Base-by-base conservation (phyloP, 2,888 invertebrate genomes). In the Melanotus villosus region DNA sequence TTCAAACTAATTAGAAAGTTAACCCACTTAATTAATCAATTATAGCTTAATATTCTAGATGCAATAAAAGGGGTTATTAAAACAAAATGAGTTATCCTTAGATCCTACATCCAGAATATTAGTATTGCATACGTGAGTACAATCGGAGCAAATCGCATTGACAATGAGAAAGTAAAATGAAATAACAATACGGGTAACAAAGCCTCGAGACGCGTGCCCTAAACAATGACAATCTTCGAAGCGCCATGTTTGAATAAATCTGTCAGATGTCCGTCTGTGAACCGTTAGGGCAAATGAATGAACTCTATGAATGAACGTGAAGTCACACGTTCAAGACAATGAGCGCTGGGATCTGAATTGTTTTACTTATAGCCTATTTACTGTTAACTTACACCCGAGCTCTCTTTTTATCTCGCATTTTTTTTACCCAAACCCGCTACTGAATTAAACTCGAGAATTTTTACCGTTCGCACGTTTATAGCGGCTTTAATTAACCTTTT, bases 221-320 rank as follows among this genome's bases (percentile, higher is more conserved):
- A 67, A 72, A 74, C 74, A 74, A 74, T 74, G 71, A 71, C 73
- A 65, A 68, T 69, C 70, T 70, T 67, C 67, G 62, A 47, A 65
- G 68, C 71, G 72, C 72, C 70, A 73, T 73, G 73, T 73, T 73
- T 72, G 70, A 71, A 71, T 74, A 74, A 74, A 74, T 73, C 74
- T 74, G 74, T 74, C 74, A 70, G 74, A 71, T 71, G 70, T 73
- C 73, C 71, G 73, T 73, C 74, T 64, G 64, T 50, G 68, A 64
- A 75, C 75, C 73, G 73, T 72, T 72, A 75, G 72, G 70, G 71
- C 69, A 75, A 75, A 73, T 75, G 73, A 75, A 75, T 75, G 75
- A 75, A 71, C 72, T 70, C 70, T 72, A 73, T 70, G 70, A 70
- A 70, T 70, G 70, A 70, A 70, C 70, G 70, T 67, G 67, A 67